These are phyloP conservation scores for Spheniscus mendiculus DNA, from an alignment of 2,113 vertebrate species.

Conservation along the genomic window DNA sequence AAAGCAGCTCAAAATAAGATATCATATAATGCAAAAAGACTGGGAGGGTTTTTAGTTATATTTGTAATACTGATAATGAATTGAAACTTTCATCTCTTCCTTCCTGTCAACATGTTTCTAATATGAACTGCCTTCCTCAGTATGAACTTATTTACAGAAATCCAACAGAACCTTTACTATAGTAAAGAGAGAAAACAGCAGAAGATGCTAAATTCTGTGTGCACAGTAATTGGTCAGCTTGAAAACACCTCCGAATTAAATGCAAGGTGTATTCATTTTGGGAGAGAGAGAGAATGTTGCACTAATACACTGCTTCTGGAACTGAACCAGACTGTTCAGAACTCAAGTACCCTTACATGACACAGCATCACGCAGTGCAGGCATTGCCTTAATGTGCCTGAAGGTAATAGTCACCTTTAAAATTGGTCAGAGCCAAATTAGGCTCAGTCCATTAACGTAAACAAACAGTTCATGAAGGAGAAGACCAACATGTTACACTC, in stretches of 20 bases:
- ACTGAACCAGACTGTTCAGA: neutral
- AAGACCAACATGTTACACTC: neutral
- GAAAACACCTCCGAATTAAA: neutral
- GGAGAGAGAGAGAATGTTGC: neutral
- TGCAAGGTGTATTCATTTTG: neutral
- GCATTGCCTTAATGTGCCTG: neutral
- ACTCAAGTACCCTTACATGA: neutral
- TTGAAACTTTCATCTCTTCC: neutral
- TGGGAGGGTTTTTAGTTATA: neutral
- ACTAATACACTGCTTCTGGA: neutral
- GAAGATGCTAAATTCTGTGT: neutral
- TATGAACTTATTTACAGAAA: neutral
- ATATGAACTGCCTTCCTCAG: neutral
- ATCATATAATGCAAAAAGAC: neutral
- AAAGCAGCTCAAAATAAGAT: neutral
- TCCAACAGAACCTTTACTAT: neutral
- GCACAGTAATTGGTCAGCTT: neutral
- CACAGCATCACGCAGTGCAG: neutral
- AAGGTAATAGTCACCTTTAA: neutral
- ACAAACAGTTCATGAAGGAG: neutral
- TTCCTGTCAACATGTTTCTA: neutral
- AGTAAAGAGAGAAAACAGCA: neutral
- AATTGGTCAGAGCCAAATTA: neutral
- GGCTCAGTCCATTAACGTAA: neutral
- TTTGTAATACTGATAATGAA: neutral